Percentiles rank a stretch among this genome's conserved stretches.
Conservation (phyloP, 2,797 vertebrate genomes). For the Brachymystax lenok region DNA sequence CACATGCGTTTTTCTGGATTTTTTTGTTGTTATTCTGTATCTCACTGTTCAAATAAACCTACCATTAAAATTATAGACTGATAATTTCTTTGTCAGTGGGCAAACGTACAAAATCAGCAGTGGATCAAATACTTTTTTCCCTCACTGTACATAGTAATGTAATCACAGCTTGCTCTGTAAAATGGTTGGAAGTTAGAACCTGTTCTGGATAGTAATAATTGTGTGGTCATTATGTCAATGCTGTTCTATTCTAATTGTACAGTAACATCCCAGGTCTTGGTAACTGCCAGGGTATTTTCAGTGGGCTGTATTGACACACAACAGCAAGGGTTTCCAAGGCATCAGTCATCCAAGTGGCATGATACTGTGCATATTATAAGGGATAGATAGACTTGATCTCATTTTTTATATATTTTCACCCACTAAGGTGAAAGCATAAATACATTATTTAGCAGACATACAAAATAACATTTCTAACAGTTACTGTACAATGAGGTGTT, state of each 20-base stretch:
- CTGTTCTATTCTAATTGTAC: slow-evolving; percentile 15
- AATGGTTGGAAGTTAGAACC: slow-evolving; percentile 13
- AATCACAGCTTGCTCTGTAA: slow-evolving; percentile 22
- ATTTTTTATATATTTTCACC: background rate
- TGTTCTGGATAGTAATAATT: slow-evolving; percentile 18
- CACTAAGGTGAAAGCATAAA: background rate
- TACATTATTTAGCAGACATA: background rate
- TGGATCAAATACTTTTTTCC: too few species aligned
- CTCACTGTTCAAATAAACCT: too few species aligned
- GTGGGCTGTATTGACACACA: slow-evolving; percentile 5
- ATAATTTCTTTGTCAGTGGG: too few species aligned
- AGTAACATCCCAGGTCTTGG: slow-evolving; percentile 10
- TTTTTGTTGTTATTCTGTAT: too few species aligned
- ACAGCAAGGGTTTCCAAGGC: background rate
- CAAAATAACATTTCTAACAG: background rate
- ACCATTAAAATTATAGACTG: too few species aligned
- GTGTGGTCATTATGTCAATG: slow-evolving; percentile 30
- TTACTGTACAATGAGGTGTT: too few species aligned
- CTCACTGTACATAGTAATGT: slow-evolving; percentile 23
- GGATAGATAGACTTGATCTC: background rate
- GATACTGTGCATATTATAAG: background rate
- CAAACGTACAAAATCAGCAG: too few species aligned
- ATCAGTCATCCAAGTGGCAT: background rate
- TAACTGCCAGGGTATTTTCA: slow-evolving; percentile 13
- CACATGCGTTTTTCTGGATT: too few species aligned